Evolutionary conservation across 2,113 vertebrate genomes (phyloP), one percentile per base, ranked within the genome.

Genomic region (Elephantulus edwardii): DNA sequence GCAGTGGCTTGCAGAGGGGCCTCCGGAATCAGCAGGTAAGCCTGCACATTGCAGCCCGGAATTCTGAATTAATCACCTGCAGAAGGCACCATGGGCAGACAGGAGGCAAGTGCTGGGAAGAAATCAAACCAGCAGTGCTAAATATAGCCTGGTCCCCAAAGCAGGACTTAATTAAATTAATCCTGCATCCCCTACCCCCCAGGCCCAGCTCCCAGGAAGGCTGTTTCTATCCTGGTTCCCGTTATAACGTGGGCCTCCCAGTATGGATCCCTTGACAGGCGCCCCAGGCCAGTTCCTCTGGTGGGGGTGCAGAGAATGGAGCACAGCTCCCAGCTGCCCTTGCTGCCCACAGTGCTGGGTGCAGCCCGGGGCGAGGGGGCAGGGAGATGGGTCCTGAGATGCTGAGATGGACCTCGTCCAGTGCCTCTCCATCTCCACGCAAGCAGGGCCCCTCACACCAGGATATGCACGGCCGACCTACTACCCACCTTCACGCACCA

Each of bases 161-260:
- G 95, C 92, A 94, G 76, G 85, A 77, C 84, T 95, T 95, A 95
- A 96, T 95, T 95, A 94, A 93, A 95, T 95, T 93, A 96, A 95
- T 92, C 88, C 94, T 62, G 66, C 44, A 70, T n/a, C 81, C 46
- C 33, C 52, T 24, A 48, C 76, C 92, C 52, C 78, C 64, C 68
- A 95, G 91, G 54, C 54, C 86, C 50, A 1, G 17, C 84, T 95
- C 93, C 91, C 91, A 95, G 91, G 91, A 26, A 91, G 91, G 48
- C 52, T 72, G 64, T 93, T 56, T 76, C 86, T 81, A 77, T 76
- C 66, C 44, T 79, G 83, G 84, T 74, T 96, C 87, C 68, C 46
- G 42, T 86, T 89, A 74, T 88, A 92, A 90, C 56, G 20, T 2
- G 79, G 89, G 81, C 82, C 58, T 95, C 80, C 80, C 28, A 50